These are phyloP conservation scores for Cephus sareptanus DNA, from an alignment of 2,888 invertebrate genomes.

Conservation along the genomic window DNA sequence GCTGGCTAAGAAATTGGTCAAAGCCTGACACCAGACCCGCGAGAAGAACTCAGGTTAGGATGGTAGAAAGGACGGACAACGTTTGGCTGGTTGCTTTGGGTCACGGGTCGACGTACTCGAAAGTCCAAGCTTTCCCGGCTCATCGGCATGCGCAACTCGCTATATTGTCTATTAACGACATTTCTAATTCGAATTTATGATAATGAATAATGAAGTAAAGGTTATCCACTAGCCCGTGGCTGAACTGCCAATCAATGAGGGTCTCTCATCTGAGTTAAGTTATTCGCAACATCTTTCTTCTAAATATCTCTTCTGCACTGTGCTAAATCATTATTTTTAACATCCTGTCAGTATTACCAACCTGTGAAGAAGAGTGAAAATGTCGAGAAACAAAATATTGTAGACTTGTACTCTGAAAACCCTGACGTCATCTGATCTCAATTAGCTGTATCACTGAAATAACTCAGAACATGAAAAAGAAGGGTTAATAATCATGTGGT, in stretches of 20 bases:
- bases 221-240: conserved; percentile 11
- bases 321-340: background rate
- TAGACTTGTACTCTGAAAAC: background rate
- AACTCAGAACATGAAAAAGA: background rate
- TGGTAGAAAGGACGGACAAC: conserved; percentile 13
- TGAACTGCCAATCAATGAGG: background rate
- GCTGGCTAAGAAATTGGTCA: background rate
- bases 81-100: conserved; percentile 20
- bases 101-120: conserved; percentile 59
- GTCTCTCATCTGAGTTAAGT: background rate
- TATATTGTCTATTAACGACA: conserved; percentile 51
- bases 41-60: background rate
- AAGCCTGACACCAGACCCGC: background rate
- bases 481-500: background rate
- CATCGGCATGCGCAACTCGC: conserved; percentile 47
- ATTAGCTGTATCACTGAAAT: background rate
- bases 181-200: conserved; percentile 58
- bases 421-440: background rate
- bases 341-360: background rate
- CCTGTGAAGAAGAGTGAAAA: background rate
- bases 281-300: background rate
- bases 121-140: conserved; percentile 60
- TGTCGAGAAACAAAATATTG: background rate
- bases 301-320: background rate
- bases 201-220: conserved; percentile 36